phyloP scores from a whole-genome alignment of 2,888 invertebrate species.

The Poecilobothrus nobilitatus region DNA sequence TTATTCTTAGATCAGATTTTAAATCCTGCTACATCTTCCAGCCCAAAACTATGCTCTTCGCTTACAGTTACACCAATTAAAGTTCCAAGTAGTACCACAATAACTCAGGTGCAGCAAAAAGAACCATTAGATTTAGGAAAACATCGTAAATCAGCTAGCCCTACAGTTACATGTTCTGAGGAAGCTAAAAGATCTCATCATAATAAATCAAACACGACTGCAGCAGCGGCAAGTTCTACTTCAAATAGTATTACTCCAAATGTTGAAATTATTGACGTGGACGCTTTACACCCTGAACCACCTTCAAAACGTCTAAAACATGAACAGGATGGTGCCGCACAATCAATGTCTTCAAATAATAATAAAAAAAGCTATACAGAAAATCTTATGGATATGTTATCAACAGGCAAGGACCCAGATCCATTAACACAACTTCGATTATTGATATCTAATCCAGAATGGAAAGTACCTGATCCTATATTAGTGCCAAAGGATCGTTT shows the following conservation, averaged over 20 bases:
- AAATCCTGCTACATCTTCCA: slow-evolving; percentile 25
- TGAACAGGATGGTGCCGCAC: slow-evolving; percentile 24
- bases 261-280: slow-evolving; percentile 34
- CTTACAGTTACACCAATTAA: slow-evolving; percentile 26
- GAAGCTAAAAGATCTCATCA: slow-evolving; percentile 52
- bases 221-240: slow-evolving; percentile 9
- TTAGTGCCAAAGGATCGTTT: slow-evolving; percentile 69
- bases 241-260: not conserved
- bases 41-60: slow-evolving; percentile 28
- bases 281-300: slow-evolving; percentile 32
- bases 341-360: slow-evolving; percentile 22
- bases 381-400: slow-evolving; percentile 44
- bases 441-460: slow-evolving; percentile 56
- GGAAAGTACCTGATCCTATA: slow-evolving; percentile 72
- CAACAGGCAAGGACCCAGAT: slow-evolving; percentile 47
- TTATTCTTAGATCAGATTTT: slow-evolving; percentile 27
- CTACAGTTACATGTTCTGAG: slow-evolving; percentile 66
- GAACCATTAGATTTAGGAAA: slow-evolving; percentile 64
- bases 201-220: slow-evolving; percentile 24
- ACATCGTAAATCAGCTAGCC: slow-evolving; percentile 58
- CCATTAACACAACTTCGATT: slow-evolving; percentile 64
- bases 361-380: slow-evolving; percentile 26
- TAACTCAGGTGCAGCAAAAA: slow-evolving; percentile 43
- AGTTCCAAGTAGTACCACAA: slow-evolving; percentile 23
- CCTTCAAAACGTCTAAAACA: slow-evolving; percentile 49